phyloP scores from a whole-genome alignment of 2,888 invertebrate genomes.

The Synergus umbraculus region DNA sequence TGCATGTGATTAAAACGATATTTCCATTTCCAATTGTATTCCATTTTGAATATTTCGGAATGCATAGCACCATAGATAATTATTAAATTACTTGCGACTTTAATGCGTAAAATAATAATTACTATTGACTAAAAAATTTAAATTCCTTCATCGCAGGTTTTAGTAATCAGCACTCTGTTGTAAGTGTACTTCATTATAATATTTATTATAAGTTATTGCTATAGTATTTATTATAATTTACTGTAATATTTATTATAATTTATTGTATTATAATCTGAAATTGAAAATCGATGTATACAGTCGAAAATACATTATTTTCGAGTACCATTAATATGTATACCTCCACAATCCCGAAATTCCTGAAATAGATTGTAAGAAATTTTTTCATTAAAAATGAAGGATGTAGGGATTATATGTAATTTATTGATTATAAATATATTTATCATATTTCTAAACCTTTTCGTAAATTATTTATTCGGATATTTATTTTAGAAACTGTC shows the following conservation, averaged over 20 bases:
- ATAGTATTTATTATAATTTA: neutral
- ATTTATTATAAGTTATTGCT: neutral
- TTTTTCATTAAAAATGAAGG: neutral
- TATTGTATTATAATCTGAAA: neutral
- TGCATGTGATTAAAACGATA: neutral
- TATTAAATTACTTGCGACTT: neutral
- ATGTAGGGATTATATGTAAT: neutral
- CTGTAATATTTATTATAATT: conserved; percentile 9
- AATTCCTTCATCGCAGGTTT: neutral
- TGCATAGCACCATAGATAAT: conserved; percentile 6
- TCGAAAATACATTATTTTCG: conserved; percentile 23
- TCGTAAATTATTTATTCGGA: conserved; percentile 1
- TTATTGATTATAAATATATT: neutral
- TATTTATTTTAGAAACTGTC: neutral
- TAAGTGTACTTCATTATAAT: neutral
- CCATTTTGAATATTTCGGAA: neutral
- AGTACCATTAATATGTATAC: neutral
- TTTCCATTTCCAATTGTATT: conserved; percentile 21
- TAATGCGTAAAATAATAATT: neutral
- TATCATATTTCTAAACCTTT: neutral
- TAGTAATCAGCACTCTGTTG: neutral
- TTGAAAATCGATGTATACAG: conserved; percentile 25
- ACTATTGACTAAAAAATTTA: neutral
- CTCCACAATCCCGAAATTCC: neutral
- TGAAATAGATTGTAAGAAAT: neutral